phyloP scores from a whole-genome alignment of 64 coral and sea anemone species.

The Hydrozoanthus tunicans region DNA sequence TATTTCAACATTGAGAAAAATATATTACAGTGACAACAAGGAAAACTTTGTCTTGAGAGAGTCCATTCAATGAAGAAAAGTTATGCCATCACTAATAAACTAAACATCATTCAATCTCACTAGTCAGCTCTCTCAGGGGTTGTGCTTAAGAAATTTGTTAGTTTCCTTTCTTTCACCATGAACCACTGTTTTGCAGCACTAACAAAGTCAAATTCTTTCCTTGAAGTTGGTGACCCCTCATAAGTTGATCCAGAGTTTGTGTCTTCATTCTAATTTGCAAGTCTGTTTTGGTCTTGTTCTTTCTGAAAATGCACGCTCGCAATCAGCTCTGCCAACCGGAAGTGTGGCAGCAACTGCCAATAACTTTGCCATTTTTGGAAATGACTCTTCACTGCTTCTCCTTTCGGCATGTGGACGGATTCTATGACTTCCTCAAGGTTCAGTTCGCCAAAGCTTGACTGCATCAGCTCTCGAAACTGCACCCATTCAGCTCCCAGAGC shows the following conservation, averaged over 20 bases:
- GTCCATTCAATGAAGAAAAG: conserved; percentile 34
- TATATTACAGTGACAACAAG: conserved; percentile 3
- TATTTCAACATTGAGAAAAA: neutral
- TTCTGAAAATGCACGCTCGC: neutral
- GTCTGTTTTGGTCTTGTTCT: neutral
- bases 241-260: neutral
- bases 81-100: conserved; percentile 23
- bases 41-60: conserved; percentile 1
- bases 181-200: conserved; percentile 36
- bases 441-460: neutral
- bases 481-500: neutral
- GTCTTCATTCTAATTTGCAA: neutral
- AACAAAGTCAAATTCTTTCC: conserved; percentile 14
- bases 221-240: neutral
- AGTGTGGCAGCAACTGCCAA: conserved; percentile 19
- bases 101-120: conserved; percentile 19
- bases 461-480: conserved; percentile 7
- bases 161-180: conserved; percentile 36
- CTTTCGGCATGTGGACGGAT: neutral
- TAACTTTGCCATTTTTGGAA: neutral
- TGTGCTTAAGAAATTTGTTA: conserved; percentile 35
- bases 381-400: neutral
- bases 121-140: conserved; percentile 45
- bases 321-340: neutral
- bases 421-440: neutral